Evolutionary conservation across 2,888 invertebrate genomes (phyloP).

Genomic region (Doris montereyensis): DNA sequence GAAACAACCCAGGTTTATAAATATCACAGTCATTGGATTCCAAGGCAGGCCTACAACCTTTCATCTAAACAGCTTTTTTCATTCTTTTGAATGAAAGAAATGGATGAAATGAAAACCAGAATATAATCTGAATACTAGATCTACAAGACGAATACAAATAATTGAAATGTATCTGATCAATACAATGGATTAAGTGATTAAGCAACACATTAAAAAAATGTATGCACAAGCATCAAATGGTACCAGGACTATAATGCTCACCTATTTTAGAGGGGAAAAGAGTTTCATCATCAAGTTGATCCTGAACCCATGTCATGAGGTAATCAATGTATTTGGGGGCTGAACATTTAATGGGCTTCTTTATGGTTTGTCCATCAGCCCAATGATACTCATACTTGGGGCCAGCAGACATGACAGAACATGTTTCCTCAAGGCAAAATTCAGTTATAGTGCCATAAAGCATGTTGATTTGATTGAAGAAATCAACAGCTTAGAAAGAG

Average conservation of each 20-base stretch:
- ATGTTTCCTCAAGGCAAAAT: conserved; percentile 97
- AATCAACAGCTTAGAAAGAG: conserved; percentile 90
- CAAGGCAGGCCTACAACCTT: no score
- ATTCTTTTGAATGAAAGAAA: no score
- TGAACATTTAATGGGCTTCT: conserved; percentile 98
- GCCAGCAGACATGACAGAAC: conserved; percentile 98
- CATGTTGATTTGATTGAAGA: conserved; percentile 99
- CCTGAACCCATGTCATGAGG: conserved; percentile 99
- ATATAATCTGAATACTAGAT: no score
- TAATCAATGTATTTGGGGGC: conserved; percentile 99
- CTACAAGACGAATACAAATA: no score
- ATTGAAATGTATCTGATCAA: no score
- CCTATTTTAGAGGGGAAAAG: conserved; percentile 98
- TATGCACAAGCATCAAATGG: not conserved
- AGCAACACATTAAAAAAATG: no score
- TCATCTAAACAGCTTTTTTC: no score
- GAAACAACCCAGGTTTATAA: no score
- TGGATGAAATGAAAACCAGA: no score
- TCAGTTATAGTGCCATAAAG: conserved; percentile 99
- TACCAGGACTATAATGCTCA: conserved; percentile 70
- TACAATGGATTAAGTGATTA: no score
- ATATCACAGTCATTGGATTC: no score
- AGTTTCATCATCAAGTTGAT: conserved; percentile 98
- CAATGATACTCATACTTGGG: conserved; percentile 99
- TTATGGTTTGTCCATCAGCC: conserved; percentile 97